Percentiles rank a stretch among this genome's conserved stretches.
Conservation (phyloP, 2,888 invertebrate species). For the Sesamia inferens region DNA sequence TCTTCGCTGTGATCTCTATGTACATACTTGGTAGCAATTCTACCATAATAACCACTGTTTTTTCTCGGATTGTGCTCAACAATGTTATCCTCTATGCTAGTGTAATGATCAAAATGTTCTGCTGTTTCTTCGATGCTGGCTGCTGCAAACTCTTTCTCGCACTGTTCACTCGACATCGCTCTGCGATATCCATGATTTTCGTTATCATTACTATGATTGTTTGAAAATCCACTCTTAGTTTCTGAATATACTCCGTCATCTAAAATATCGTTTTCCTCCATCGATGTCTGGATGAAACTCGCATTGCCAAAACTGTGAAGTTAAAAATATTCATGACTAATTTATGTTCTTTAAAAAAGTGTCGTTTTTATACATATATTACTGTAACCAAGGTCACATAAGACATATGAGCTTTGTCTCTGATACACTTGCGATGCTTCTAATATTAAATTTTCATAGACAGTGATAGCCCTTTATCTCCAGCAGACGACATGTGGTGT, state of each 20-base stretch:
- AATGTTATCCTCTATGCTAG: constrained; percentile 18
- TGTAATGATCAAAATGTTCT: constrained; percentile 13
- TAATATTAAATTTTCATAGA: not conserved
- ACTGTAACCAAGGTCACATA: not conserved
- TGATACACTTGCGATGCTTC: not conserved
- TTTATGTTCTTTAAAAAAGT: not conserved
- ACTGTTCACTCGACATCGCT: not conserved
- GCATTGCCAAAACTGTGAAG: constrained; percentile 39
- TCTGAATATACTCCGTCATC: constrained; percentile 8
- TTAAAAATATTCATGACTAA: not conserved
- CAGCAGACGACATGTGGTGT: not conserved
- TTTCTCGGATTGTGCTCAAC: not conserved
- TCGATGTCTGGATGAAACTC: constrained; percentile 10
- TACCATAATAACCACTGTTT: constrained; percentile 14
- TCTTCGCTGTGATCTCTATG: constrained; percentile 10
- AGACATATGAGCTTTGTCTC: not conserved
- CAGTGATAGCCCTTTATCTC: too few relatives aligned
- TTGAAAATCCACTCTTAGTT: not conserved
- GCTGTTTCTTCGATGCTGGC: constrained; percentile 7
- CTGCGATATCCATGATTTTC: constrained; percentile 1
- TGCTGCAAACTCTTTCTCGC: not conserved
- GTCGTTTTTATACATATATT: not conserved
- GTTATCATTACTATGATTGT: not conserved
- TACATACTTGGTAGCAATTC: not conserved
- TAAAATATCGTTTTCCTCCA: constrained; percentile 5